Percentiles rank a stretch among this genome's conserved stretches.
Conservation (phyloP, 1,140 invertebrate species). For the Stratiolaelaps scimitus region DNA sequence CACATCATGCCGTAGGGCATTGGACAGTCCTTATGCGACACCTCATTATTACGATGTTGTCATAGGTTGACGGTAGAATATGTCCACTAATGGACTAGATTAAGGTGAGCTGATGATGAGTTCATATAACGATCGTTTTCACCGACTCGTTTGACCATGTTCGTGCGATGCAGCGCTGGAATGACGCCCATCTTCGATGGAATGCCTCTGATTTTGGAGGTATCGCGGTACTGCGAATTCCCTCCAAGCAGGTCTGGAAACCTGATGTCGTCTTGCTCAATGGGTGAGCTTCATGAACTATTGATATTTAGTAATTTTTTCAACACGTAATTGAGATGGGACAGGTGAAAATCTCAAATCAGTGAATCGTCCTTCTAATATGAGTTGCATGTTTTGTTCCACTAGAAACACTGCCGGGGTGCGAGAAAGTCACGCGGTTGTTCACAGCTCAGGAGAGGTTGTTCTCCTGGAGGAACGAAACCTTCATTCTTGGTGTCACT, state of each 20-base stretch:
- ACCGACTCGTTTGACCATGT: constrained; percentile 7
- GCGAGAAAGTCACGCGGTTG: constrained; percentile 69
- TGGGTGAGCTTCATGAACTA: constrained; percentile 51
- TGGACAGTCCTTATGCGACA: background rate
- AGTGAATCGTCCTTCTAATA: background rate
- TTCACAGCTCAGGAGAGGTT: constrained; percentile 53
- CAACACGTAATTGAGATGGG: background rate
- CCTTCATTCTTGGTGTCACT: constrained; percentile 71
- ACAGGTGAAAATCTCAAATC: too few species aligned
- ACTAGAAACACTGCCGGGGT: constrained; percentile 61
- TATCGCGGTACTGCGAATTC: constrained; percentile 57
- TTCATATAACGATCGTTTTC: too few species aligned
- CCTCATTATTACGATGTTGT: too few species aligned
- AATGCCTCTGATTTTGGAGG: constrained; percentile 71
- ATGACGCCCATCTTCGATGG: constrained; percentile 73
- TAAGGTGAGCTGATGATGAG: background rate
- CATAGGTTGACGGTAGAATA: too few species aligned
- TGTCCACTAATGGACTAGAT: too few species aligned
- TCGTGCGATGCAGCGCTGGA: constrained; percentile 52
- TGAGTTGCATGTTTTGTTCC: constrained; percentile 19
- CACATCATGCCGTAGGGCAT: too few species aligned
- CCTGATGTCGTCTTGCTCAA: constrained; percentile 77
- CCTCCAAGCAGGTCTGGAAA: constrained; percentile 55
- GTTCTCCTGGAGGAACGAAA: constrained; percentile 69
- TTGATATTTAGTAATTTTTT: constrained; percentile 4